Evolutionary conservation across 2,113 vertebrate species (phyloP), one percentile per base, ranked within the genome.

Genomic region (Psilopogon haemacephalus): DNA sequence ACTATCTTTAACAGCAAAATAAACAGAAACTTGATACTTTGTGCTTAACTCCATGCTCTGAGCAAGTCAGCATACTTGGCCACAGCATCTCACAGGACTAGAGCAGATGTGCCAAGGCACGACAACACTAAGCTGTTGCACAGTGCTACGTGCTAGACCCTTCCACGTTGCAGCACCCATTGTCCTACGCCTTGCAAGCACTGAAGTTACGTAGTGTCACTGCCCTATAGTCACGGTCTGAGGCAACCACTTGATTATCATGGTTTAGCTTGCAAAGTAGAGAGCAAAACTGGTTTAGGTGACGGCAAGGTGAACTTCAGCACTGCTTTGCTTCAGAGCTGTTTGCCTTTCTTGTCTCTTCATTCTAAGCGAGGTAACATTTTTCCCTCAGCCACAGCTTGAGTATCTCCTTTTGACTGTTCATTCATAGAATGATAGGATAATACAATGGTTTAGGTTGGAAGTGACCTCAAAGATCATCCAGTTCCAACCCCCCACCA

Each of bases 91-190:
- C 65, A 40, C 11, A 27, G 40, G 62, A 14, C 14, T 20, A 30
- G n/a, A 70, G 35, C 30, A 73, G 69, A 58, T 56, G 42, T 7
- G 28, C 46, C 27, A 54, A 4, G 3, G 15, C 60, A 23, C 1
- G 0, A 2, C 20, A 6, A 26, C 18, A 1, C 2, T 4, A 33
- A 42, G 54, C 30, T 2, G 2, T 9, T 30, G 46, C 28, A 11
- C 0, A 1, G 8, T 2, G 58, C 38, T 40, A 2, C 5, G 0
- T 7, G 35, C 33, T 13, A 40, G 26, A 32, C 30, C 64, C 37
- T 37, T n/a, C 33, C 55, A 4, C 4, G 0, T 2, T n/a, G 3
- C 23, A 46, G 38, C 0, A 2, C 30, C 48, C 1, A 0, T 4
- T 26, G 38, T 8, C 28, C 44, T 17, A n/a, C 5, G 10, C n/a